Conservation (phyloP, 1,140 invertebrate species). For the Trichonephila inaurata region DNA sequence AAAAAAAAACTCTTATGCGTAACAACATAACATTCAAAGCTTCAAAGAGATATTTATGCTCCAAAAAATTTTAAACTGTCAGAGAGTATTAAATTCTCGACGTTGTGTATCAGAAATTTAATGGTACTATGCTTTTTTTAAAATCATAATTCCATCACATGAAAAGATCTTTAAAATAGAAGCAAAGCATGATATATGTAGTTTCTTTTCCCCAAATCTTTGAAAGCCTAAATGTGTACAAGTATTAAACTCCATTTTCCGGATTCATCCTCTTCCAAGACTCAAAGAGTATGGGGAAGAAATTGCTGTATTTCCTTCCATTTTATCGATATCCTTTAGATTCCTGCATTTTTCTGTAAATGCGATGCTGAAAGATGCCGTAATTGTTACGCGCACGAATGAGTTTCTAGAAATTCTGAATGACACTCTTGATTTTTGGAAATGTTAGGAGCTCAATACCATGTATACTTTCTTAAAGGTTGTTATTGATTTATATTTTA, state of each 20-base stretch:
- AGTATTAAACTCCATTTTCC: neutral
- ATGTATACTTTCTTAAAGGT: neutral
- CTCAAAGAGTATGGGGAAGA: neutral
- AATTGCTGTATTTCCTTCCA: neutral
- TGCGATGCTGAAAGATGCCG: constrained; percentile 42
- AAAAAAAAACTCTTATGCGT: too few species aligned
- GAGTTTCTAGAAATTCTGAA: neutral
- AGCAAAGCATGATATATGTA: neutral
- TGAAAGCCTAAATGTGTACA: constrained; percentile 24
- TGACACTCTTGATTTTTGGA: constrained; percentile 9
- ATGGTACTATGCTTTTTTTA: too few species aligned
- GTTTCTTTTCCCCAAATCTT: neutral
- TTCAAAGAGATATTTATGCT: too few species aligned
- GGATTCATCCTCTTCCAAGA: neutral
- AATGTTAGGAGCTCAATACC: constrained; percentile 30
- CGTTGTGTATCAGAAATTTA: too few species aligned
- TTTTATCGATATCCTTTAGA: constrained; percentile 56
- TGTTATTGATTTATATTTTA: constrained; percentile 53
- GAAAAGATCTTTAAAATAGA: neutral
- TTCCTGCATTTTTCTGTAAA: constrained; percentile 34
- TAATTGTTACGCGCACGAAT: constrained; percentile 64
- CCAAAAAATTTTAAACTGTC: too few species aligned
- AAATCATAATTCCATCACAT: too few species aligned
- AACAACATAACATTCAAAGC: too few species aligned
- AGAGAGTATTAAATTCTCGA: too few species aligned